phyloP scores from a whole-genome alignment of 2,888 invertebrate species.

The Chloroclystis v-ata region DNA sequence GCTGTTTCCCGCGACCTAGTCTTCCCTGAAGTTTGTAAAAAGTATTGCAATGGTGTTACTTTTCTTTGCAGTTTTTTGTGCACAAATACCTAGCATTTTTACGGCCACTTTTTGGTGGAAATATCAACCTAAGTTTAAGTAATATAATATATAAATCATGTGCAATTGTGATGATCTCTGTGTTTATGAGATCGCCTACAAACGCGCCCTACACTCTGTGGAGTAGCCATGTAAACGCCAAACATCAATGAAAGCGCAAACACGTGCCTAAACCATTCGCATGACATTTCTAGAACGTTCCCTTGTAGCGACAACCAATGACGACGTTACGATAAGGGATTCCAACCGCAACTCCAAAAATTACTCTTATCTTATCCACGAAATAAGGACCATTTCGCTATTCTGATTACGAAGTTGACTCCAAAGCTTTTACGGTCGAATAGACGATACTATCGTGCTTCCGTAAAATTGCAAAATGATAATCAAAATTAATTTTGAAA shows the following conservation, averaged over 20 bases:
- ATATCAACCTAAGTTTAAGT: no score
- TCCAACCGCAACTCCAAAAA: conserved; percentile 1
- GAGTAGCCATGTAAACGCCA: conserved; percentile 50
- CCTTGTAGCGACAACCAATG: conserved; percentile 58
- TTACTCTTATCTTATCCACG: conserved; percentile 8
- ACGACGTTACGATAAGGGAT: conserved; percentile 37
- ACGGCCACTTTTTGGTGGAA: no score
- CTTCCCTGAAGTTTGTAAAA: no score
- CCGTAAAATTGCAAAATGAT: conserved; percentile 27
- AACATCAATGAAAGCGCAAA: conserved; percentile 51
- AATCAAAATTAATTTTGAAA: conserved; percentile 30
- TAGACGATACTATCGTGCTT: conserved; percentile 29
- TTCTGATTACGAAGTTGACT: conserved; percentile 18
- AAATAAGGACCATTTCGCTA: conserved; percentile 5
- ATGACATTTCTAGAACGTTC: conserved; percentile 52
- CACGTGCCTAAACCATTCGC: conserved; percentile 65
- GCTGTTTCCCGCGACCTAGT: no score
- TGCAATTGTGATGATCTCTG: no score
- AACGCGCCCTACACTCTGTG: conserved; percentile 26
- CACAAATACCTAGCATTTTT: no score
- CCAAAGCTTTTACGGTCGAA: conserved; percentile 32
- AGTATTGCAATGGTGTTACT: no score
- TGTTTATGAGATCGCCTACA: no score
- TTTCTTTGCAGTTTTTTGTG: no score
- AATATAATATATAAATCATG: no score